Evolutionary conservation across 2,888 invertebrate species (phyloP), one percentile per base, ranked within the genome.

Genomic region (Pandemis heparana): DNA sequence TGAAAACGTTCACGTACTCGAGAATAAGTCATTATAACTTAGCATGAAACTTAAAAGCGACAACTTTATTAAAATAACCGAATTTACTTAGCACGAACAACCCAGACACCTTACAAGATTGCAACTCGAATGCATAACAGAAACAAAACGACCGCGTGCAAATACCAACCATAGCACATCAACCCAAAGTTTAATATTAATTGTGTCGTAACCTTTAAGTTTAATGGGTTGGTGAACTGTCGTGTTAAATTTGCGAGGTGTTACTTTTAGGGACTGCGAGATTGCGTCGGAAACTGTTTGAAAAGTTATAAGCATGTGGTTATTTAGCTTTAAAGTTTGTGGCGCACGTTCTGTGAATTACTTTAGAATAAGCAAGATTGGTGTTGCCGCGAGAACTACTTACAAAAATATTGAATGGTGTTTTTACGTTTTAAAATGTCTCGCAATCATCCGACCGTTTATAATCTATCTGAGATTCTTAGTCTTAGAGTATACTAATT

Each of bases 281-380:
- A 62, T 62, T 62, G 67, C 51, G 53, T 14, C 32, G 53, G 23
- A n/a, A 66, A 61, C 14, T 39, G 43, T 51, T 61, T 53, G 53
- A 10, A 14, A 71, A 61, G 60, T 71, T 43, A 43, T 67, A 66
- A 71, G 61, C 61, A 72, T 72, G 71, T 72, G 71, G 67, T 72
- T 66, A 18, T 60, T 65, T 63, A 64, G 71, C 10, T 38, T 12
- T 41, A 61, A 67, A 39, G 23, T 53, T 39, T 16, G 48, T 60
- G n/a, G n/a, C 48, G 56, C 56, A 9, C 41, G 64, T 60, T 48
- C 38, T 46, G 71, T 59, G n/a, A 48, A 65, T 71, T 71, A 64
- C 18, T 59, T 41, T 38, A 10, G 16, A 48, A 32, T 38, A n/a
- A 1, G 38, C 12, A 9, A 16, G 48, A 39, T 16, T n/a, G 38